Evolutionary conservation across 2,888 invertebrate genomes (phyloP), one percentile per base, ranked within the genome.

Genomic region (Tipula confusa): DNA sequence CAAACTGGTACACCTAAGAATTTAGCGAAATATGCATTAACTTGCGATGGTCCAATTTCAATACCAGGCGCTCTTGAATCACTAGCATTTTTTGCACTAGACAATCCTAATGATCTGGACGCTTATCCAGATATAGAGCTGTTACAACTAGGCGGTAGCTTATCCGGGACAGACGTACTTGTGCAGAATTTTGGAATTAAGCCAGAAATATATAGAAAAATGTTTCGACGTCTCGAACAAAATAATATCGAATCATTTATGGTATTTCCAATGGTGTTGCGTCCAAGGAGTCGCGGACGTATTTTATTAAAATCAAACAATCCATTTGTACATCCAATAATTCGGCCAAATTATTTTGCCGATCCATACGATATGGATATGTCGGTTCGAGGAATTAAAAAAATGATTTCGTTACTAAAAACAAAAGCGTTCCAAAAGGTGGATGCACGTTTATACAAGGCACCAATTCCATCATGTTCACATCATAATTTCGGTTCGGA

Each of bases 101-200:
- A 92, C 85, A 88, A 91, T 84, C 91, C 92, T 0, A 86, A 90
- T 13, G 89, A 90, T 18, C 87, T 86, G 83, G 88, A 88, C 83
- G 91, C 90, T 84, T 91, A 92, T 88, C 94, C 95, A 0, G 94
- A 95, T 87, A 91, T 95, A 83, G 94, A 95, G 87, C 87, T 95
- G 15, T 91, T 95, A 84, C 91, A 93, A 86, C 89, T 93, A 0
- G 92, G 92, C 2, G 92, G 92, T 2, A 87, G 88, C 7, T 88
- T 89, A 88, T 86, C 91, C 86, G 86, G 86, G 86, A 2, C 15
- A 29, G 31, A 84, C 31, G 83, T 90, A 2, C 87, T 88, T 1
- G 86, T 89, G 85, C 86, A 87, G 85, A 90, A 91, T 29, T 91
- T 92, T 87, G 91, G 89, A 84, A 87, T 92, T 24, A 79, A 28